Evolutionary conservation across 2,113 vertebrate genomes (phyloP), one percentile per base, ranked within the genome.

Genomic region (Saguinus imperator): DNA sequence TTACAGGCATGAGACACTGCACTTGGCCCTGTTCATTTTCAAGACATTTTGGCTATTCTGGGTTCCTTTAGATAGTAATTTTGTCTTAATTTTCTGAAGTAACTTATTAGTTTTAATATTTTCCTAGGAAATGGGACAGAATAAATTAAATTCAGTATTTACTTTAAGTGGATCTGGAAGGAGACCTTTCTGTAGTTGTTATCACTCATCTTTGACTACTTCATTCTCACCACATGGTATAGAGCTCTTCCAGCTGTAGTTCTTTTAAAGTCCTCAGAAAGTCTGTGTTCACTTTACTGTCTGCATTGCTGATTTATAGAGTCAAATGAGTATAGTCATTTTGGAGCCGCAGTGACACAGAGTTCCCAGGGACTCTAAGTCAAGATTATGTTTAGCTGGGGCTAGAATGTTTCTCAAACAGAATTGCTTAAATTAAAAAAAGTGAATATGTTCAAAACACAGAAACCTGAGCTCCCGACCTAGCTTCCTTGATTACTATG

Each of bases 81-180:
- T 75, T 76, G 66, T 83, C 40, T 76, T n/a, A 80, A 70, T 88
- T 85, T 89, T 89, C 18, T 84, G 77, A 93, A 45, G 58, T 50
- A 48, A 45, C 68, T 64, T 72, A 18, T 76, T 87, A 58, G 52
- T 95, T 89, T 89, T 93, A 64, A 61, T n/a, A 73, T 94, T 94
- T 96, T 80, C 52, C n/a, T 73, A 73, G 48, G 14, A 64, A 87
- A 91, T 83, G n/a, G 76, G 55, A 72, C 58, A 89, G 40, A 79
- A 50, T 55, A 66, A 58, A 52, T 52, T 27, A 1, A 66, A 61
- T 61, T 29, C 43, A 40, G 50, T 68, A 5, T 92, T 32, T 57
- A 66, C 29, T 82, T 21, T 85, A 86, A 93, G 43, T 72, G 8
- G 45, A 66, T 55, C 61, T 73, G 64, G 23, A 96, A 73, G 64